Percentiles rank a stretch among this genome's conserved stretches.
Conservation (phyloP, 2,888 invertebrate species). For the Dryobotodes eremita region DNA sequence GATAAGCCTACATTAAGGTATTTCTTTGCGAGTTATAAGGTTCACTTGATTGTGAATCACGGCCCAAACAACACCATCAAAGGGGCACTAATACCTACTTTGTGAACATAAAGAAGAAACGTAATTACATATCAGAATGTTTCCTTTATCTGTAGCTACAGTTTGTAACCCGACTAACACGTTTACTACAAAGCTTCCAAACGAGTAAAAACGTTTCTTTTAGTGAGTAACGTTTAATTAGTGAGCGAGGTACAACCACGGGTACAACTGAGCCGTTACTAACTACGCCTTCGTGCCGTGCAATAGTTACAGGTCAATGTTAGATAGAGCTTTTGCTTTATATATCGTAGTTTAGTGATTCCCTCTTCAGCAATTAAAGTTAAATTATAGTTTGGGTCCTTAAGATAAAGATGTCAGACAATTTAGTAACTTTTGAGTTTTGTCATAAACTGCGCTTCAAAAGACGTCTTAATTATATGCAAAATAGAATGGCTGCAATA, state of each 20-base stretch:
- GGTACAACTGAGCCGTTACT: neutral
- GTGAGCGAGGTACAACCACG: neutral
- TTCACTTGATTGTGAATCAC: neutral
- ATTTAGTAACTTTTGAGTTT: neutral
- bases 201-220: neutral
- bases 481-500: neutral
- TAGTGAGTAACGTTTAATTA: slow-evolving; percentile 17
- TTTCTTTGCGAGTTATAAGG: neutral
- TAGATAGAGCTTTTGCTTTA: neutral
- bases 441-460: no score
- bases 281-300: neutral
- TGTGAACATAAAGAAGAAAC: neutral
- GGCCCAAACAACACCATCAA: neutral
- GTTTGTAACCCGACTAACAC: slow-evolving; percentile 5
- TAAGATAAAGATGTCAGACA: neutral
- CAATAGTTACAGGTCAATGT: neutral
- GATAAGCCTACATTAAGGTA: no score
- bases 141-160: neutral
- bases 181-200: slow-evolving; percentile 1
- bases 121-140: slow-evolving; percentile 1
- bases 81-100: neutral
- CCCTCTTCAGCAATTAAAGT: neutral
- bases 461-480: no score
- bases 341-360: neutral
- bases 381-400: neutral